Percentiles rank a stretch among this genome's conserved stretches.
Conservation (phyloP, 2,797 vertebrate genomes). For the Aphelocoma californica region DNA sequence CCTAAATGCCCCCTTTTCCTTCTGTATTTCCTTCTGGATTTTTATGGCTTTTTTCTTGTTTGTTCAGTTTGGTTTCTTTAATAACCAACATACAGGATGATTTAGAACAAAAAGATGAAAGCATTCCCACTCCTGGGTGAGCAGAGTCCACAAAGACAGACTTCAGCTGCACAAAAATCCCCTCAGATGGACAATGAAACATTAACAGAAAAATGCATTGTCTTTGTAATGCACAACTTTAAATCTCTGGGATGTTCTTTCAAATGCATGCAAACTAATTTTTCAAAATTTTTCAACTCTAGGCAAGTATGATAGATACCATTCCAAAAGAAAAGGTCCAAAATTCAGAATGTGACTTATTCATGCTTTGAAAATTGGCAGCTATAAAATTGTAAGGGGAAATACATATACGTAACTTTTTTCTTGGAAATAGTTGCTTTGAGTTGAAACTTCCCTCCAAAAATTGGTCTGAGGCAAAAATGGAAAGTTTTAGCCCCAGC, state of each 20-base stretch:
- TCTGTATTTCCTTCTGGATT: not conserved
- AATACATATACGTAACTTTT: not conserved
- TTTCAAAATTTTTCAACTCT: not conserved
- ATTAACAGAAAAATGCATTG: not conserved
- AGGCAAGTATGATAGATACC: not conserved
- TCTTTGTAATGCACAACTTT: not conserved
- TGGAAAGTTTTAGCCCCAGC: not conserved
- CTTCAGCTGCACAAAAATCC: not conserved
- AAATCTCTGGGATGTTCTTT: not conserved
- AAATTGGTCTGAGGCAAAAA: not conserved
- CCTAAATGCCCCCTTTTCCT: not conserved
- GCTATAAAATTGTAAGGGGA: not conserved
- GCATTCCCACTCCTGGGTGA: not conserved
- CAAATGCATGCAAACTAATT: not conserved
- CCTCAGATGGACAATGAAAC: not conserved
- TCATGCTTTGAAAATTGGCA: not conserved
- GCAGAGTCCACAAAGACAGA: not conserved
- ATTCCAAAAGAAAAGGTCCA: not conserved
- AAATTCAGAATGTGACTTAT: not conserved
- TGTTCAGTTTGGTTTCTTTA: not conserved
- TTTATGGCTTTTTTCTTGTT: not conserved
- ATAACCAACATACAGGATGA: not conserved
- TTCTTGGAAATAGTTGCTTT: not conserved
- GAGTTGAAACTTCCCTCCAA: not conserved
- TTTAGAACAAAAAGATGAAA: not conserved